These are phyloP conservation scores for Drosophila kanapiae DNA, from an alignment of 1,140 invertebrate species.

Conservation along the genomic window DNA sequence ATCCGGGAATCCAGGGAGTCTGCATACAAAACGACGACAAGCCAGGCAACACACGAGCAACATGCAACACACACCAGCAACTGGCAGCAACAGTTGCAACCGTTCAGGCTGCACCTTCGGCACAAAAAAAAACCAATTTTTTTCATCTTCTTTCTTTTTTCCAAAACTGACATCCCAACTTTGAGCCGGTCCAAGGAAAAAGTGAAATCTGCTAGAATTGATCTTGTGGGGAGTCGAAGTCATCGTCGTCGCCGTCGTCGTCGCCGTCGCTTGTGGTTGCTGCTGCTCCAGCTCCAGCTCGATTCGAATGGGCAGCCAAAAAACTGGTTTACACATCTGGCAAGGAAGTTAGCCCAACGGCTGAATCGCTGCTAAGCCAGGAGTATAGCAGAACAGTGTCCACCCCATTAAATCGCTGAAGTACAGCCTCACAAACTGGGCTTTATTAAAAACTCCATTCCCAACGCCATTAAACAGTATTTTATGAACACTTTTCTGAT, in stretches of 20 bases:
- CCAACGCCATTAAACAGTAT: slow-evolving; percentile 16
- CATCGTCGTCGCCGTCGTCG: slow-evolving; percentile 28
- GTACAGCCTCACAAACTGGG: slow-evolving; percentile 8
- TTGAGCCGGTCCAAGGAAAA: slow-evolving; percentile 62
- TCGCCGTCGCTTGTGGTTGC: slow-evolving; percentile 33
- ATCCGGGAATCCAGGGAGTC: slow-evolving; percentile 52
- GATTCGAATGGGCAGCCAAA: slow-evolving; percentile 44
- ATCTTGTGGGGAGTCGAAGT: slow-evolving; percentile 78
- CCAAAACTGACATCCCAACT: slow-evolving; percentile 65
- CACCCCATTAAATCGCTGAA: slow-evolving; percentile 12
- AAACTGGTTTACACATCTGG: slow-evolving; percentile 77
- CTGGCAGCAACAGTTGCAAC: slow-evolving; percentile 72
- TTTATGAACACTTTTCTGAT: slow-evolving; percentile 4
- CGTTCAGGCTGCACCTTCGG: slow-evolving; percentile 74
- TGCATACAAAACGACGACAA: slow-evolving; percentile 67
- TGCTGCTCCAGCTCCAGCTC: slow-evolving; percentile 17
- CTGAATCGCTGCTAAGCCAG: slow-evolving; percentile 38
- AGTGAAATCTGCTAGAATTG: slow-evolving; percentile 84
- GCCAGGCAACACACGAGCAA: slow-evolving; percentile 68
- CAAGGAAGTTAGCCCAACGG: slow-evolving; percentile 57
- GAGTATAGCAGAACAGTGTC: slow-evolving; percentile 23
- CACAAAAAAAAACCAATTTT: slow-evolving; percentile 29
- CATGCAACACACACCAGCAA: slow-evolving; percentile 40
- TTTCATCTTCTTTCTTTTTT: background rate
- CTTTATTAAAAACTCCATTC: slow-evolving; percentile 22